Conservation (phyloP, 1,140 invertebrate species). For the Diorhabda elongata region DNA sequence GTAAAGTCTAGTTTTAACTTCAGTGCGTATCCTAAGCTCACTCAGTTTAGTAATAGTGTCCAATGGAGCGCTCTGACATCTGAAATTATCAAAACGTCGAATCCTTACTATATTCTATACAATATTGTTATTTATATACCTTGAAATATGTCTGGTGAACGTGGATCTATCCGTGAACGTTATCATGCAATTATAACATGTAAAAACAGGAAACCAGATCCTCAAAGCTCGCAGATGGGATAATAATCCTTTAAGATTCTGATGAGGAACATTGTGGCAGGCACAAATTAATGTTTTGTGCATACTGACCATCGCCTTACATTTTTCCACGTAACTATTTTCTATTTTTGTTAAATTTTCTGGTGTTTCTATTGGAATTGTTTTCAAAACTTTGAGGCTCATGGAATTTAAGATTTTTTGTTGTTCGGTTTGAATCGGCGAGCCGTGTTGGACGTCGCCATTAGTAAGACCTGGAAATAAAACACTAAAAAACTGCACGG, state of each 20-base stretch:
- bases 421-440: conserved; percentile 18
- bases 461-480: not conserved
- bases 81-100: not conserved
- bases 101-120: too few species aligned
- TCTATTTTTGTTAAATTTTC: conserved; percentile 39
- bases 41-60: conserved; percentile 37
- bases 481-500: not conserved
- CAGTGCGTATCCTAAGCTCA: conserved; percentile 33
- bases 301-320: conserved; percentile 42
- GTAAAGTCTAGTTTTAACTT: conserved; percentile 39
- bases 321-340: conserved; percentile 41
- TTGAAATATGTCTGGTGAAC: conserved; percentile 32
- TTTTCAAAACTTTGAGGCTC: conserved; percentile 36
- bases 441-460: not conserved
- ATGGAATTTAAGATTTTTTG: conserved; percentile 43
- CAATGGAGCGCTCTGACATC: conserved; percentile 31
- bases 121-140: not conserved
- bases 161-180: conserved; percentile 48
- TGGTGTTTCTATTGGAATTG: conserved; percentile 22
- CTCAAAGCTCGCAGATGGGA: conserved; percentile 35
- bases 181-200: conserved; percentile 56
- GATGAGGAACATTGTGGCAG: conserved; percentile 38
- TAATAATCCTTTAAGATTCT: conserved; percentile 33
- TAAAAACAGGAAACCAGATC: conserved; percentile 48
- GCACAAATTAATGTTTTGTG: conserved; percentile 35